phyloP scores from a whole-genome alignment of 2,888 invertebrate species.

The Adineta ricciae region DNA sequence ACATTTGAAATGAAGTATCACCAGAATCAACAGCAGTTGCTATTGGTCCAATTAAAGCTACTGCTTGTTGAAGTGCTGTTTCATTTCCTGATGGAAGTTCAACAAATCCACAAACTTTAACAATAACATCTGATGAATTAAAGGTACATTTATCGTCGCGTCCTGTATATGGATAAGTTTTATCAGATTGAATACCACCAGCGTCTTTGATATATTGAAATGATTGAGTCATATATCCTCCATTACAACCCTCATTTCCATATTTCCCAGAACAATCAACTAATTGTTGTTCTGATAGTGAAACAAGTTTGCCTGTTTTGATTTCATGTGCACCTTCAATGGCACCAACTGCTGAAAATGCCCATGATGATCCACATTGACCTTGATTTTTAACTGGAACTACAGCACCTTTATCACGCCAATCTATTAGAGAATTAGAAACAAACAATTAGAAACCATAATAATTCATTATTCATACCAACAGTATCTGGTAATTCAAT shows the following conservation, averaged over 20 bases:
- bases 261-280: neutral
- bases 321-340: neutral
- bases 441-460: no score
- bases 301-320: neutral
- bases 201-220: neutral
- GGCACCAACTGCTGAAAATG: conserved; percentile 57
- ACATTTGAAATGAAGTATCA: neutral
- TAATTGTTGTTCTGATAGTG: neutral
- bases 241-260: neutral
- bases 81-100: neutral
- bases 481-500: no score
- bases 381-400: conserved; percentile 36
- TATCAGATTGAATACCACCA: neutral
- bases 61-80: neutral
- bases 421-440: conserved; percentile 19
- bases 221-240: neutral
- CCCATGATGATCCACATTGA: conserved; percentile 64
- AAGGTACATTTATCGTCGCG: neutral
- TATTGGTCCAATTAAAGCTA: neutral
- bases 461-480: no score
- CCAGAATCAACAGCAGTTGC: neutral
- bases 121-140: neutral
- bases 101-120: neutral
- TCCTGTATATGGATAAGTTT: neutral
- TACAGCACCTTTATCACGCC: conserved; percentile 34